A percentile compares a stretch with the other conserved stretches of the same genome.
These are phyloP conservation scores for Serripes groenlandicus DNA, from an alignment of 2,888 invertebrate species.

Conservation along the genomic window DNA sequence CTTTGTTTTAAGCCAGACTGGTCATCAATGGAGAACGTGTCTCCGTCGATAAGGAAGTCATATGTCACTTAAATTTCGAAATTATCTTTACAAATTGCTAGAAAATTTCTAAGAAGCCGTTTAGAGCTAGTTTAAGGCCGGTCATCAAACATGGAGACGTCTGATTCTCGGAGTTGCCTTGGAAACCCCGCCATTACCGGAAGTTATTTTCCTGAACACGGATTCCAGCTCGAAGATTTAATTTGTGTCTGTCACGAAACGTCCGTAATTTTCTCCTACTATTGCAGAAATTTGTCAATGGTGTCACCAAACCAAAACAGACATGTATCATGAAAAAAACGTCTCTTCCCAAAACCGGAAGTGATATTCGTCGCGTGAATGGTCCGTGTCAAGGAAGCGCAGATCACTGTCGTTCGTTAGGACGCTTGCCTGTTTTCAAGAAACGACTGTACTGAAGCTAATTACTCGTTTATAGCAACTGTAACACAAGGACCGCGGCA, in stretches of 20 bases:
- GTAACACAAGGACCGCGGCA: no score
- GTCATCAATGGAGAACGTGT: slow-evolving; percentile 5
- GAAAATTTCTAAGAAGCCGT: slow-evolving; percentile 62
- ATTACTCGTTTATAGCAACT: slow-evolving; percentile 11
- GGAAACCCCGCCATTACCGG: slow-evolving; percentile 64
- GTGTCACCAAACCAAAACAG: slow-evolving; percentile 66
- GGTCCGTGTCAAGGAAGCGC: slow-evolving; percentile 61
- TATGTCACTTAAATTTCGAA: slow-evolving; percentile 62
- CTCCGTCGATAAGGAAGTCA: slow-evolving; percentile 53
- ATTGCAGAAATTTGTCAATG: slow-evolving; percentile 63
- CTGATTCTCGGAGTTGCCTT: slow-evolving; percentile 60
- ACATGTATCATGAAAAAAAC: slow-evolving; percentile 58
- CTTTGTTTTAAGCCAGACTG: slow-evolving; percentile 12
- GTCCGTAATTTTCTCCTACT: slow-evolving; percentile 63
- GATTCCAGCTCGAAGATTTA: slow-evolving; percentile 64
- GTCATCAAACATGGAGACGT: slow-evolving; percentile 66
- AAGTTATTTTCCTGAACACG: slow-evolving; percentile 69
- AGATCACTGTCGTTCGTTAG: slow-evolving; percentile 42
- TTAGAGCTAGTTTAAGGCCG: slow-evolving; percentile 66
- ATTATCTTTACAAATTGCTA: slow-evolving; percentile 67
- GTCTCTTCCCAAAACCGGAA: slow-evolving; percentile 57
- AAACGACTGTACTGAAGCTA: not conserved
- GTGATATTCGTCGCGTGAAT: slow-evolving; percentile 58
- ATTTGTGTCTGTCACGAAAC: slow-evolving; percentile 68
- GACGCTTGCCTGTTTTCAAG: not conserved